Conservation (phyloP, 2,113 vertebrate genomes). For the Tenebrosternarchus preto region DNA sequence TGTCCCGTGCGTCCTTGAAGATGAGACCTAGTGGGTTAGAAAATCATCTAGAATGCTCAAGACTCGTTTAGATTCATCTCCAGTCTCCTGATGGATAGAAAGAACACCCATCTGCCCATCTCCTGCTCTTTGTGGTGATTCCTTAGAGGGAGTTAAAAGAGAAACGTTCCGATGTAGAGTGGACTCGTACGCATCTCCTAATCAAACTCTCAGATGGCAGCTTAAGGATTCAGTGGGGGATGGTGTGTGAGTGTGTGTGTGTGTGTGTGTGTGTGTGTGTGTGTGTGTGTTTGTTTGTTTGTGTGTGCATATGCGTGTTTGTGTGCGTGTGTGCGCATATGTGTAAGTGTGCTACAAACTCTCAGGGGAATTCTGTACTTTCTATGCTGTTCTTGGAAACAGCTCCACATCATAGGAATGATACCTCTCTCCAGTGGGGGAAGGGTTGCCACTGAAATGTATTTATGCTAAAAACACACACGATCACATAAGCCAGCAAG, state of each 20-base stretch:
- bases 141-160: slow-evolving; percentile 45
- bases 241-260: slow-evolving; percentile 52
- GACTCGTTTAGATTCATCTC: slow-evolving; percentile 43
- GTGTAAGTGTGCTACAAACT: slow-evolving; percentile 11
- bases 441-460: slow-evolving; percentile 26
- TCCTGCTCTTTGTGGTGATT: slow-evolving; percentile 35
- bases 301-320: slow-evolving; percentile 35
- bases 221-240: slow-evolving; percentile 25
- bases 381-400: slow-evolving; percentile 25
- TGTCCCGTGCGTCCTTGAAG: slow-evolving; percentile 29
- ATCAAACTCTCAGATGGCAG: slow-evolving; percentile 41
- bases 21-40: slow-evolving; percentile 22
- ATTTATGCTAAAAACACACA: slow-evolving; percentile 40
- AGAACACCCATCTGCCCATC: neutral
- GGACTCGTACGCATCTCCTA: slow-evolving; percentile 32
- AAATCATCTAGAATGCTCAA: slow-evolving; percentile 4
- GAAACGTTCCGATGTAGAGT: slow-evolving; percentile 25
- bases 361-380: slow-evolving; percentile 33
- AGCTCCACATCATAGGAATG: slow-evolving; percentile 19
- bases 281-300: slow-evolving; percentile 10
- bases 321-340: slow-evolving; percentile 1
- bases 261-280: slow-evolving; percentile 35
- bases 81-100: slow-evolving; percentile 5
- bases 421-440: slow-evolving; percentile 6
- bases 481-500: neutral